A percentile compares a stretch with the other conserved stretches of the same genome.
These are phyloP conservation scores for Sphyrna mokarran DNA, from an alignment of 2,113 vertebrate species.

Conservation along the genomic window DNA sequence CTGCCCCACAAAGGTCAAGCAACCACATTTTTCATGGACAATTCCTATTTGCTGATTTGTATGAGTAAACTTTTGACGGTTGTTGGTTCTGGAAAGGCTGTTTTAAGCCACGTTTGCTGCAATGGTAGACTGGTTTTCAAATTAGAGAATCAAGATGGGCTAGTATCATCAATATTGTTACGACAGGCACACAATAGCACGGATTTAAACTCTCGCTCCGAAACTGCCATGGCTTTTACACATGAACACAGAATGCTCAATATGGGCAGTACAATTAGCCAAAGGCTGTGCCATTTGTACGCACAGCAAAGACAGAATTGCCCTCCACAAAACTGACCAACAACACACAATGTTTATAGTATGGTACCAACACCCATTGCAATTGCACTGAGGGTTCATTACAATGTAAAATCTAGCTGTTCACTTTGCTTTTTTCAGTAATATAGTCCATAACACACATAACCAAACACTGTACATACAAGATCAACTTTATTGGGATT, in stretches of 20 bases:
- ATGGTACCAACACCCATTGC: neutral
- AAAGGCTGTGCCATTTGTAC: neutral
- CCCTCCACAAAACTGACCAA: neutral
- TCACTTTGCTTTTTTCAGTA: neutral
- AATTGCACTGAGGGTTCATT: neutral
- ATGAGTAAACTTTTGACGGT: neutral
- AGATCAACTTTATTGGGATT: constrained; percentile 37
- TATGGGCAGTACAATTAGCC: neutral
- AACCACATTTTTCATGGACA: neutral
- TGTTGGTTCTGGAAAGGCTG: neutral
- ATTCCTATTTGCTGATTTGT: neutral
- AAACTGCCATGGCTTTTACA: neutral
- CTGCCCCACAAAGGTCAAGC: neutral
- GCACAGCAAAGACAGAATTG: neutral
- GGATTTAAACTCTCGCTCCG: neutral
- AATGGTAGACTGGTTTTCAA: neutral
- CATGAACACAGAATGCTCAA: neutral
- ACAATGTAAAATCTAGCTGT: neutral
- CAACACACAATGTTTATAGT: neutral
- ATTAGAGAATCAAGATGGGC: neutral
- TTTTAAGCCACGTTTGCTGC: neutral
- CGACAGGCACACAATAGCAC: neutral
- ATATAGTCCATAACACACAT: neutral
- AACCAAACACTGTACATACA: constrained; percentile 32
- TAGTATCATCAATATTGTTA: neutral